A percentile compares a stretch with the other conserved stretches of the same genome.
Evolutionary conservation across 2,113 vertebrate species (phyloP).

Genomic region (Ictalurus punctatus): DNA sequence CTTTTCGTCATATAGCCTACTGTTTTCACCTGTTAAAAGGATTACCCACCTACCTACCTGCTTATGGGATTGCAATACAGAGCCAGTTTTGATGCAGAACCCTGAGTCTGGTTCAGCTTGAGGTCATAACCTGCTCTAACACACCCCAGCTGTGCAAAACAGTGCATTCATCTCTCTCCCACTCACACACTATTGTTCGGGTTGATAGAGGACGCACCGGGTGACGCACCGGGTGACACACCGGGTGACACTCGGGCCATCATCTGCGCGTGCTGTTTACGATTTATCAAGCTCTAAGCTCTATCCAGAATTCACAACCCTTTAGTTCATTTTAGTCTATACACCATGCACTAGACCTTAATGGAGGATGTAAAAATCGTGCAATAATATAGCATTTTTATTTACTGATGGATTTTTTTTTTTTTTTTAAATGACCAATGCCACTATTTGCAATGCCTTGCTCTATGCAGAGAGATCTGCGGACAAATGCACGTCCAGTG

Average conservation of each 20-base stretch:
- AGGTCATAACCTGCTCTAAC: constrained; percentile 34
- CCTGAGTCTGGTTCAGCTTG: constrained; percentile 20
- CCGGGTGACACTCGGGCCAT: constrained; percentile 11
- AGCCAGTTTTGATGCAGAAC: not conserved
- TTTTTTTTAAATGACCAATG: not conserved
- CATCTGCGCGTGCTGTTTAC: constrained; percentile 47
- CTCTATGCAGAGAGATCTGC: not conserved
- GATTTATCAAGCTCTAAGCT: not conserved
- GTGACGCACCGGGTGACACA: not conserved
- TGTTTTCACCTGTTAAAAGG: too few species aligned
- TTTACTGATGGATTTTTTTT: not conserved
- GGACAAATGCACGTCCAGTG: not conserved
- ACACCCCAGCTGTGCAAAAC: constrained; percentile 48
- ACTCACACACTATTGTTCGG: constrained; percentile 46
- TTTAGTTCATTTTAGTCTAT: not conserved
- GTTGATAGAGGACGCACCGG: constrained; percentile 22
- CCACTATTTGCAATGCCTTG: not conserved
- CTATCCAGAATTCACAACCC: not conserved
- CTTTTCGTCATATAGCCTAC: not conserved
- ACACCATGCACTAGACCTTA: not conserved
- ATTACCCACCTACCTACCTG: not conserved
- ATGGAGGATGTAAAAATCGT: not conserved
- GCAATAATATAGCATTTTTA: not conserved
- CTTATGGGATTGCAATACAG: not conserved
- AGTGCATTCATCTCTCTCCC: constrained; percentile 48